A percentile compares a stretch with the other conserved stretches of the same genome.
Evolutionary conservation across 2,113 vertebrate species (phyloP).

Genomic region (Eptesicus fuscus): DNA sequence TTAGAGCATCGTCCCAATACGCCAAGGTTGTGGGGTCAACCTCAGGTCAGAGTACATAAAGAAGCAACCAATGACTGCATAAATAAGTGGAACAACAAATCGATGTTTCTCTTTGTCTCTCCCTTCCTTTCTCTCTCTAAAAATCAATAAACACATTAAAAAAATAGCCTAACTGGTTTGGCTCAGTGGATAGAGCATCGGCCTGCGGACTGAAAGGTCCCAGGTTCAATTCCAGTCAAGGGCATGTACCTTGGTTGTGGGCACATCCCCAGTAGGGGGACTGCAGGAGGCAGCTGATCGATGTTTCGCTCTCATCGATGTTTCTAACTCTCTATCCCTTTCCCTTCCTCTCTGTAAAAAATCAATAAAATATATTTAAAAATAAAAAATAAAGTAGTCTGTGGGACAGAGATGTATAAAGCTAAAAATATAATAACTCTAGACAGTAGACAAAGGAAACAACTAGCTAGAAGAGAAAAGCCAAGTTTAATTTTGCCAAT

Average conservation of each 20-base stretch:
- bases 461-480: not conserved
- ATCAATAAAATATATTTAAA: not conserved
- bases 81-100: not conserved
- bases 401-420: not conserved
- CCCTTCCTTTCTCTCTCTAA: no score
- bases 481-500: not conserved
- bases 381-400: not conserved
- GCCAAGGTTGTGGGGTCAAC: not conserved
- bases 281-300: not conserved
- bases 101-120: not conserved
- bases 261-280: no score
- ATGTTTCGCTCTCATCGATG: not conserved
- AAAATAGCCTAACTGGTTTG: no score
- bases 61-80: not conserved
- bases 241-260: no score
- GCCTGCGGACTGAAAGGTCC: no score
- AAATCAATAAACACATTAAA: no score
- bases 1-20: not conserved
- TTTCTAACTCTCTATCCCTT: no score
- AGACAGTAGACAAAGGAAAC: not conserved
- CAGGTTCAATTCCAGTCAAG: no score
- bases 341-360: not conserved
- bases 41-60: not conserved
- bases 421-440: not conserved
- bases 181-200: no score